Conservation (phyloP, 2,113 vertebrate species). For the Gnathochromis pfefferi region DNA sequence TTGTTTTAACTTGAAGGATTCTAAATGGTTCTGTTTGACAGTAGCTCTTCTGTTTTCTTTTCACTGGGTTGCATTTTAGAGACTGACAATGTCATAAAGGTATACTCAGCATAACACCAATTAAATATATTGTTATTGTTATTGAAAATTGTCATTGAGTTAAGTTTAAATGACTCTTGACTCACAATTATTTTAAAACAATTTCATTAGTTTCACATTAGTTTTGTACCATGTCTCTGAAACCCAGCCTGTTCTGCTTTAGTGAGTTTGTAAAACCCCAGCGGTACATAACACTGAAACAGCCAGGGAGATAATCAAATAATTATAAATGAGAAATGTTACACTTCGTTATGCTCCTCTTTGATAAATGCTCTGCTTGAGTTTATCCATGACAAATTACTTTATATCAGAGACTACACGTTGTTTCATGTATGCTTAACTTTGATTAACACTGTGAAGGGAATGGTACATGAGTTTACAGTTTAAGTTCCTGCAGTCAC, state of each 20-base stretch:
- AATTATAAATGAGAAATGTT: conserved; percentile 44
- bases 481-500: conserved; percentile 12
- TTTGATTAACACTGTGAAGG: conserved; percentile 25
- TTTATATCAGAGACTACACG: conserved; percentile 29
- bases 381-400: conserved; percentile 40
- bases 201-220: conserved; percentile 6
- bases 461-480: background rate
- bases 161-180: background rate
- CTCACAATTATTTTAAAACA: background rate
- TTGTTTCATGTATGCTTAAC: conserved; percentile 42
- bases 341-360: conserved; percentile 41
- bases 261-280: background rate
- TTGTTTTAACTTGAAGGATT: background rate
- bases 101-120: background rate
- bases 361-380: conserved; percentile 32
- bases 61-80: background rate
- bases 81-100: background rate
- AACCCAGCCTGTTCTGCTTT: background rate
- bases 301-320: conserved; percentile 51
- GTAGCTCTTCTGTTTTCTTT: background rate
- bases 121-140: background rate
- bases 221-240: background rate
- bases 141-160: background rate
- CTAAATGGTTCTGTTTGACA: background rate
- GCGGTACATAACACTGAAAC: conserved; percentile 14